These are phyloP conservation scores for Meteorus colon DNA, from an alignment of 2,888 invertebrate species.

Conservation along the genomic window DNA sequence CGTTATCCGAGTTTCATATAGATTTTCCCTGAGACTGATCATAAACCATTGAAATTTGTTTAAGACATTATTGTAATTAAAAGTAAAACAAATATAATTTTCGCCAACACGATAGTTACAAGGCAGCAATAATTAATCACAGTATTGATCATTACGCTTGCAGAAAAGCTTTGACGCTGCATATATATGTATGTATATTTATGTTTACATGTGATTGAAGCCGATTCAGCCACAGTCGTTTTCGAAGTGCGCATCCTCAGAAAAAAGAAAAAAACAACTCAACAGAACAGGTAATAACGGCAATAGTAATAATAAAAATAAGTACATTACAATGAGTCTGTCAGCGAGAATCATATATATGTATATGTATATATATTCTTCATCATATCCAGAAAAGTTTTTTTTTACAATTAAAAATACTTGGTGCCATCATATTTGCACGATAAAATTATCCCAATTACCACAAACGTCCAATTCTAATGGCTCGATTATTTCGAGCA, in stretches of 20 bases:
- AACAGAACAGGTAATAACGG: background rate
- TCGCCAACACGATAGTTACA: background rate
- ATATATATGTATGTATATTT: background rate
- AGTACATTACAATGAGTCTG: constrained; percentile 47
- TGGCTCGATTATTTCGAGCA: background rate
- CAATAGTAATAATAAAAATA: constrained; percentile 29
- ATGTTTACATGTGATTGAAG: background rate
- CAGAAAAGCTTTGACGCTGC: background rate
- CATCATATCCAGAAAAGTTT: constrained; percentile 28
- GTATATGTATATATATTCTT: constrained; percentile 30
- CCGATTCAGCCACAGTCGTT: background rate
- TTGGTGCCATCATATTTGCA: constrained; percentile 42
- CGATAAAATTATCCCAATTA: background rate
- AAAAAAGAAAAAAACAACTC: background rate
- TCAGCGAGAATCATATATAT: constrained; percentile 32
- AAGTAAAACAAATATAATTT: background rate
- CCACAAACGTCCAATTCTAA: background rate
- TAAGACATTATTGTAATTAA: constrained; percentile 16
- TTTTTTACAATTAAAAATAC: constrained; percentile 43
- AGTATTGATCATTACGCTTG: background rate
- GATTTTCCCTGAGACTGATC: constrained; percentile 70
- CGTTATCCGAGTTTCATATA: constrained; percentile 61
- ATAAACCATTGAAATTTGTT: constrained; percentile 61
- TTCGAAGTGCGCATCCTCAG: background rate
- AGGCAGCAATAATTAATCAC: background rate